Evolutionary conservation across 2,113 vertebrate genomes (phyloP), one percentile per base, ranked within the genome.

Genomic region (Coptodon rendalli): DNA sequence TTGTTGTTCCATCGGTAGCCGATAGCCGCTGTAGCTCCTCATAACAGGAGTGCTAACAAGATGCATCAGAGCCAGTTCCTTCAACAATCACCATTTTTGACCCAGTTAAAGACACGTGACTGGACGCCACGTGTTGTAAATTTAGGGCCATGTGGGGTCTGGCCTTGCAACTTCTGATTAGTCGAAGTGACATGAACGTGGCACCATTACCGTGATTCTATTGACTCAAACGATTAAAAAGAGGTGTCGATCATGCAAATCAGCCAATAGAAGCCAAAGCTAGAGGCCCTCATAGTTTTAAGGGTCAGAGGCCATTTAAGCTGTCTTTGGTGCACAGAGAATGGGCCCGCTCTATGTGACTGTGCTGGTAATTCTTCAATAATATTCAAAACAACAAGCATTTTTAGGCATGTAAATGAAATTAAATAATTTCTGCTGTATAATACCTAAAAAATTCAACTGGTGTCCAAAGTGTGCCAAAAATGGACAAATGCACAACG

Each of bases 261-360:
- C 27, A 17, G 3, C 57, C 14, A 61, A 31, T 61, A 61, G 14
- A 61, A 61, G 14, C 57, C 8, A 0, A 31, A 61, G 57, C 27
- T 61, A 0, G 57, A 61, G 57, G 57, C 27, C 0, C 57, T 61
- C 27, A 0, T 6, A 17, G 14, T 61, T 61, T 61, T 61, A 61
- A 17, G 57, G 17, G 14, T 27, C 14, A 61, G 27, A 61, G 57
- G 2, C 57, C 57, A 61, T 61, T 61, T 61, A 61, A 61, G 31
- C 57, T 61, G 57, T 61, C 57, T 0, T 0, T 61, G 57, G 27
- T 61, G 57, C 57, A 61, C 1, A 0, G 27, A 61, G 57, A 61
- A 31, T 61, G 27, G 57, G 57, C 57, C 27, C 27, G 27, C 14
- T 61, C 27, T 0, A 4, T 2, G 57, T 61, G 57, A 61, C 3